These are phyloP conservation scores for Melopsittacus undulatus DNA, from an alignment of 2,797 vertebrate species.

Conservation along the genomic window DNA sequence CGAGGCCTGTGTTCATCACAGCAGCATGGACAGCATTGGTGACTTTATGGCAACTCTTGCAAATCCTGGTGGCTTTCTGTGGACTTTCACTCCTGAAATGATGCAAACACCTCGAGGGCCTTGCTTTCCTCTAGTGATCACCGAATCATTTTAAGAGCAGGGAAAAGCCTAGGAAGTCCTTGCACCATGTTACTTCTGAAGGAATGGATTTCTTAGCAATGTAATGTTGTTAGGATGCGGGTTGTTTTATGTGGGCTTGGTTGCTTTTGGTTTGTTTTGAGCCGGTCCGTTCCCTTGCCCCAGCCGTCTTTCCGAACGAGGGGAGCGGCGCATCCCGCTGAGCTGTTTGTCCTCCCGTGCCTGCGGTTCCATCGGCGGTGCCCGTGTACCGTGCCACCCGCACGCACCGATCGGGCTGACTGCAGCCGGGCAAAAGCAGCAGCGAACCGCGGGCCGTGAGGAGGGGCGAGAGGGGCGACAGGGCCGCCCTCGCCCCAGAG, in stretches of 20 bases:
- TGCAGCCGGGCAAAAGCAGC: too few relatives aligned
- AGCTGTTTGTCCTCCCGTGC: too few relatives aligned
- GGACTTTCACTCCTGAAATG: neutral
- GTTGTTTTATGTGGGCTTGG: neutral
- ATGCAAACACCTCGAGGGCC: neutral
- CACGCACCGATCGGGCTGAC: neutral
- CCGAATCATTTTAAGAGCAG: neutral
- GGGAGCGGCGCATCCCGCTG: accelerated
- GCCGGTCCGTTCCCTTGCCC: neutral
- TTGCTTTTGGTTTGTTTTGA: neutral
- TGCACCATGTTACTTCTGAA: neutral
- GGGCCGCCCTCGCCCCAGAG: too few relatives aligned
- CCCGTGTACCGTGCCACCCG: accelerated
- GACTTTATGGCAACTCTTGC: neutral
- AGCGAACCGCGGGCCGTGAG: accelerated
- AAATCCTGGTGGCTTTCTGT: neutral
- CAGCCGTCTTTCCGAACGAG: accelerated
- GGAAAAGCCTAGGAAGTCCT: neutral
- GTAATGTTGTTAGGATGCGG: neutral
- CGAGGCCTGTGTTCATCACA: neutral
- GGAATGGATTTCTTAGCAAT: accelerated
- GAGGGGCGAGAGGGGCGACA: neutral
- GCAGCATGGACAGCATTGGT: neutral
- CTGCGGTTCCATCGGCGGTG: neutral
- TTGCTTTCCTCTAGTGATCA: neutral